phyloP scores from a whole-genome alignment of 2,888 invertebrate species.

The Orthosia cruda region DNA sequence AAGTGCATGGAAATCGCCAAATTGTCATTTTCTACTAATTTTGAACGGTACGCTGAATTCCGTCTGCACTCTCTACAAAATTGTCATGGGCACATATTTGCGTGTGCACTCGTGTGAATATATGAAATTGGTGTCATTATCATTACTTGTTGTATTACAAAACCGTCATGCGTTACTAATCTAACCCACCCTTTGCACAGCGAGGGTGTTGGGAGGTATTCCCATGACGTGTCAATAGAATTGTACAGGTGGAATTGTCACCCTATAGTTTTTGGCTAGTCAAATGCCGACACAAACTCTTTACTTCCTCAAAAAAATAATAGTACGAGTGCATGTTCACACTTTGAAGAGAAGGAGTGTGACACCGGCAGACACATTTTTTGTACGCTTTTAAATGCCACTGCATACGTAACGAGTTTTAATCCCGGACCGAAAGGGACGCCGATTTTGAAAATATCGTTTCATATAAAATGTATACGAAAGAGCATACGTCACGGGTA shows the following conservation, averaged over 20 bases:
- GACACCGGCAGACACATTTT: too few relatives aligned
- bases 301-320: background rate
- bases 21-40: constrained; percentile 41
- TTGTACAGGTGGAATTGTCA: constrained; percentile 8
- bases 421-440: too few relatives aligned
- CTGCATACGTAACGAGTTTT: too few relatives aligned
- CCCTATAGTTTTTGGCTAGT: background rate
- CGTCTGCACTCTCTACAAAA: constrained; percentile 50
- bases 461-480: too few relatives aligned
- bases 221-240: background rate
- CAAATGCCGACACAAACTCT: background rate
- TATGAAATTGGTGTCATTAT: constrained; percentile 48
- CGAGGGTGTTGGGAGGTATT: constrained; percentile 13
- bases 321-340: background rate
- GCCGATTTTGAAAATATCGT: too few relatives aligned
- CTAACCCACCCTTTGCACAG: background rate
- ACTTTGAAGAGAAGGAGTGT: background rate
- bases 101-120: constrained; percentile 60
- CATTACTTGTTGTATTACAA: background rate
- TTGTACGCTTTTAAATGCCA: too few relatives aligned
- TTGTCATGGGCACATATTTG: constrained; percentile 42
- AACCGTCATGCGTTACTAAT: constrained; percentile 21
- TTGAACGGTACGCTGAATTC: constrained; percentile 37
- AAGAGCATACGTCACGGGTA: too few relatives aligned
- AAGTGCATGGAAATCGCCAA: constrained; percentile 9